phyloP scores from a whole-genome alignment of 2,888 invertebrate species.

The Hirtodrosophila cameraria region DNA sequence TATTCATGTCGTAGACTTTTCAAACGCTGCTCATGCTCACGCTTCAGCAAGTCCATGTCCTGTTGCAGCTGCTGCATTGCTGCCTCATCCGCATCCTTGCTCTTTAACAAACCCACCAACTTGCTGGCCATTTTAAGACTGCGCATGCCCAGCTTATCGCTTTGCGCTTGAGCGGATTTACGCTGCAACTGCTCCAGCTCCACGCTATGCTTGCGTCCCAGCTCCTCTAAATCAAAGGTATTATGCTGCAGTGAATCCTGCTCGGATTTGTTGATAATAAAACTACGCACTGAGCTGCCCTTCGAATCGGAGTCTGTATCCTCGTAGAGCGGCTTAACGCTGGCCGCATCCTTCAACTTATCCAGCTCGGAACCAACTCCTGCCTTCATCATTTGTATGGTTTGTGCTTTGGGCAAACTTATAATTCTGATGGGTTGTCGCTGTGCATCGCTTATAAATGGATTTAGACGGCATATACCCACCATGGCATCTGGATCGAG shows the following conservation, averaged over 20 bases:
- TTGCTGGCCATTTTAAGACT: constrained; percentile 77
- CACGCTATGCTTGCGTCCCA: constrained; percentile 73
- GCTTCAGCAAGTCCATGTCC: constrained; percentile 75
- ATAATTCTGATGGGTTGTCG: constrained; percentile 83
- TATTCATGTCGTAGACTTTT: constrained; percentile 83
- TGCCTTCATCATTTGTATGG: constrained; percentile 78
- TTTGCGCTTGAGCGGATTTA: constrained; percentile 83
- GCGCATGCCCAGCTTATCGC: constrained; percentile 76
- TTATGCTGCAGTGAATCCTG: constrained; percentile 84
- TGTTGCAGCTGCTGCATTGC: constrained; percentile 71
- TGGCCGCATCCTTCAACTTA: constrained; percentile 74
- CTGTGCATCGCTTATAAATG: constrained; percentile 81
- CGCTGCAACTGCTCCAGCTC: constrained; percentile 85
- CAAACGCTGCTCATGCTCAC: constrained; percentile 82
- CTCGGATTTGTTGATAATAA: constrained; percentile 81
- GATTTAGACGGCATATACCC: constrained; percentile 70
- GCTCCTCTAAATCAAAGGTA: constrained; percentile 85
- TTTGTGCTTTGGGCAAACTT: constrained; percentile 81
- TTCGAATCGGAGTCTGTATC: constrained; percentile 84
- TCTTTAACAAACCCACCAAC: constrained; percentile 73
- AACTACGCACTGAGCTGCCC: constrained; percentile 82
- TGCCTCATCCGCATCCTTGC: constrained; percentile 52
- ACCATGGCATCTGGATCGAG: constrained; percentile 76
- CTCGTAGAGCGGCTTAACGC: constrained; percentile 81
- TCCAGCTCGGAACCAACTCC: no score